These are phyloP conservation scores for Leptopilina drosophilae DNA, from an alignment of 2,888 invertebrate genomes.

Conservation along the genomic window DNA sequence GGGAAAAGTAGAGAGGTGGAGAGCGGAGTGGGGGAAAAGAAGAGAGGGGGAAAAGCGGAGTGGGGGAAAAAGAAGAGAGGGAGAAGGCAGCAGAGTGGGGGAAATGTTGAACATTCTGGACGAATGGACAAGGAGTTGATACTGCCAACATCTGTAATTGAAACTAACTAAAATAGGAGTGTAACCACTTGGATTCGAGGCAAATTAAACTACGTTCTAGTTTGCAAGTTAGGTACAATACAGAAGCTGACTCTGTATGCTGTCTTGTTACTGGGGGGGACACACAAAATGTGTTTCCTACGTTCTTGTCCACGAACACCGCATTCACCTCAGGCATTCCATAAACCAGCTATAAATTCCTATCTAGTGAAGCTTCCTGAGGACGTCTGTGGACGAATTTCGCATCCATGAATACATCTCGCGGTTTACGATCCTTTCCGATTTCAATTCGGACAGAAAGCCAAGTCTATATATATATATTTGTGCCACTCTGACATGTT, in stretches of 20 bases:
- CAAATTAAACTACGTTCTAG: conserved; percentile 38
- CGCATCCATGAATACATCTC: conserved; percentile 36
- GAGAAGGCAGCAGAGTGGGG: not conserved
- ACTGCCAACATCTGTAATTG: conserved; percentile 32
- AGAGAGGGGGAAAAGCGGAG: too few relatives aligned
- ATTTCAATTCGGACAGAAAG: conserved; percentile 36
- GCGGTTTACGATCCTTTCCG: conserved; percentile 37
- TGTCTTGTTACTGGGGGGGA: not conserved
- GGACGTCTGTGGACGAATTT: conserved; percentile 29
- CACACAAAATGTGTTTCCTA: conserved; percentile 29
- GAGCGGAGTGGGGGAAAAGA: too few relatives aligned
- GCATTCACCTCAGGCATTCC: conserved; percentile 38
- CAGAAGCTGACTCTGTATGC: conserved; percentile 16
- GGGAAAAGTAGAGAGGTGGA: too few relatives aligned
- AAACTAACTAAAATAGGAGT: conserved; percentile 36
- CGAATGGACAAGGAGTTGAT: not conserved
- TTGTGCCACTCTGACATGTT: conserved; percentile 8
- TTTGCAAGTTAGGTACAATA: conserved; percentile 34
- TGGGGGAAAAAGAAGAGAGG: too few relatives aligned
- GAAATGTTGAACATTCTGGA: conserved; percentile 11
- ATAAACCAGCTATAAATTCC: conserved; percentile 40
- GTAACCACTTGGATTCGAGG: conserved; percentile 22
- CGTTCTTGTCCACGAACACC: conserved; percentile 35
- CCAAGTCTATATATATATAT: not conserved
- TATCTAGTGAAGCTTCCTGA: conserved; percentile 1